Conservation (phyloP, 2,888 invertebrate species). For the Tipula vernalis region DNA sequence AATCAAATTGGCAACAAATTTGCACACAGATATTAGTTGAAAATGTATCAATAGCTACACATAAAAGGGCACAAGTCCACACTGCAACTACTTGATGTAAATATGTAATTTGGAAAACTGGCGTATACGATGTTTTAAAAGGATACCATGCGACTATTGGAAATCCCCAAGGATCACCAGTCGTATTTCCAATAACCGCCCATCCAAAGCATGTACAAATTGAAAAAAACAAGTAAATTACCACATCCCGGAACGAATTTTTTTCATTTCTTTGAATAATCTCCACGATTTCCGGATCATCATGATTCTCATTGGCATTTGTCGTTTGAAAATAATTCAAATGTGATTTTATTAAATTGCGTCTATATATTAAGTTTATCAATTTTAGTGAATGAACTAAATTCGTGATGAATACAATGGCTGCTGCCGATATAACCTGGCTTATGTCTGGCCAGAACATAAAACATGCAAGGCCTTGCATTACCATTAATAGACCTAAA, state of each 20-base stretch:
- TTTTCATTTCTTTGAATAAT: background rate
- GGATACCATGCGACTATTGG: constrained; percentile 6
- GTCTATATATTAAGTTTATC: background rate
- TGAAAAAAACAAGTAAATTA: background rate
- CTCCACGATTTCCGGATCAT: background rate
- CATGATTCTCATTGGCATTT: background rate
- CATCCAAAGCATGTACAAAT: background rate
- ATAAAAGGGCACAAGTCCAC: background rate
- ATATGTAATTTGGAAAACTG: constrained; percentile 6
- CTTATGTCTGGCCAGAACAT: constrained; percentile 4
- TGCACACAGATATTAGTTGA: constrained; percentile 1
- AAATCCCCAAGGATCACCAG: constrained; percentile 7
- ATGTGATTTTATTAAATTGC: background rate
- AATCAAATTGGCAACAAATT: constrained; percentile 6
- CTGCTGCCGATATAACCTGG: background rate
- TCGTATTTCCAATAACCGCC: background rate
- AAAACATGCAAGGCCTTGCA: background rate
- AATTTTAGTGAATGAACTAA: background rate
- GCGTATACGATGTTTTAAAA: background rate
- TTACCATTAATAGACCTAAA: background rate
- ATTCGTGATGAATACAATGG: background rate
- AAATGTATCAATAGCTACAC: background rate
- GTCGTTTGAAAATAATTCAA: background rate
- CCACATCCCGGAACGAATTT: background rate
- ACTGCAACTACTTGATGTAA: background rate